Evolutionary conservation across 2,888 invertebrate species (phyloP), one percentile per base, ranked within the genome.

Genomic region (Caenorhabditis sp.): DNA sequence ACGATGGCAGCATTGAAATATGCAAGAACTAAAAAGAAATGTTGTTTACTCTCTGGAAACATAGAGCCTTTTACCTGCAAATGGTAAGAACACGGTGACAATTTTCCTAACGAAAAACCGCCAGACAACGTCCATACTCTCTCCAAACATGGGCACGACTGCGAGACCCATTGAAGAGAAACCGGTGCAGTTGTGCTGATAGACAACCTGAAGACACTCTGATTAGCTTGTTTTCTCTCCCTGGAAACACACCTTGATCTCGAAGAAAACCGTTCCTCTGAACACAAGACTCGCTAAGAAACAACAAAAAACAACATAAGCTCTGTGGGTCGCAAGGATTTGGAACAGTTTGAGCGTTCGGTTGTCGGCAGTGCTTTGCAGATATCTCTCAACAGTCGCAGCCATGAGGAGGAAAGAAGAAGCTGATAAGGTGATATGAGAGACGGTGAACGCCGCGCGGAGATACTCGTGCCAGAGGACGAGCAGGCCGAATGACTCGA

Each of bases 351-450:
- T 74, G 22, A 79, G 67, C 15, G 79, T 76, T 44, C 78, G 58
- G 35, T 79, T 83, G 67, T 84, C 82, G 15, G 83, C 85, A 8
- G 88, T 89, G n/a, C 87, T 87, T 69, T 90, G 89, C 22, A 90
- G 85, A 72, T 90, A 90, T 78, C 90, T 53, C 56, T 90, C 90
- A 24, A 90, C 85, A 3, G 90, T 89, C 22, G 88, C 90, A 1
- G 88, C 88, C 85, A 90, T 89, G 20, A 90, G 87, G 28, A 90
- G 85, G 68, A 89, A 90, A 5, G 89, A 89, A 1, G 87, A 85
- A 24, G 84, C 85, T 18, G 88, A 87, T 58, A 90, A 70, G 3
- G 89, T 89, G 67, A 90, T 86, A 72, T 90, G 87, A 9, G 90
- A 90, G 15, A 90, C 82, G 24, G 90, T 89, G 77, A 89, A 90